These are phyloP conservation scores for Drosophila leonis DNA, from an alignment of 2,888 invertebrate genomes.

Conservation along the genomic window DNA sequence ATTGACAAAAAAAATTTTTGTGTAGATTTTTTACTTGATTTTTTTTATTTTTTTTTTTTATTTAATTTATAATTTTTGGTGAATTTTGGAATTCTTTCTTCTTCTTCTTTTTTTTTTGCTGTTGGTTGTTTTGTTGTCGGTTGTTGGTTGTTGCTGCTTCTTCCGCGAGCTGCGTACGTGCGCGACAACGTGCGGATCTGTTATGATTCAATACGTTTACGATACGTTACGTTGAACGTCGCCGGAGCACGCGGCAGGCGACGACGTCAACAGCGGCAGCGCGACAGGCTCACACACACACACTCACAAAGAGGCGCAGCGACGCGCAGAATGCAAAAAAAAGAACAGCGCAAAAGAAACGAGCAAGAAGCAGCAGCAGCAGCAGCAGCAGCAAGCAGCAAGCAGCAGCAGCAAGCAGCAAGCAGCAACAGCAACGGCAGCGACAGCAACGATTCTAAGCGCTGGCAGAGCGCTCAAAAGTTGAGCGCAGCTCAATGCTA, in stretches of 20 bases:
- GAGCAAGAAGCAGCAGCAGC: conserved; percentile 35
- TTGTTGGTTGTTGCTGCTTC: conserved; percentile 60
- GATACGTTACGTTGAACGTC: conserved; percentile 75
- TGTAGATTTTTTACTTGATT: conserved; percentile 7
- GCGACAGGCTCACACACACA: conserved; percentile 61
- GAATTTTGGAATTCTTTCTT: conserved; percentile 22
- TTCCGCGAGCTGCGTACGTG: conserved; percentile 84
- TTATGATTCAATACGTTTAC: conserved; percentile 84
- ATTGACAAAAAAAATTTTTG: conserved; percentile 16
- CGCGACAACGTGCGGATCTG: conserved; percentile 85
- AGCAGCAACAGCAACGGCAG: conserved; percentile 1
- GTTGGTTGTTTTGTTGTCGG: conserved; percentile 34
- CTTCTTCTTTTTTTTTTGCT: conserved; percentile 2
- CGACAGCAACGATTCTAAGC: conserved; percentile 54
- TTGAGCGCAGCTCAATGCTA: conserved; percentile 59
- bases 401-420: conserved; percentile 2
- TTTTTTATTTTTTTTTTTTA: conserved; percentile 14
- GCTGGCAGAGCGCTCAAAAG: conserved; percentile 41
- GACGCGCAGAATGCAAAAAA: conserved; percentile 68
- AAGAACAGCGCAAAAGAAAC: conserved; percentile 30
- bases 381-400: neutral
- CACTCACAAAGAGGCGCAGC: conserved; percentile 47
- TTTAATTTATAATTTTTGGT: conserved; percentile 28
- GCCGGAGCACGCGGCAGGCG: conserved; percentile 71
- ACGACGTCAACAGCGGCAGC: conserved; percentile 71